Conservation (phyloP, 2,113 vertebrate genomes). For the Ammodytes dubius region DNA sequence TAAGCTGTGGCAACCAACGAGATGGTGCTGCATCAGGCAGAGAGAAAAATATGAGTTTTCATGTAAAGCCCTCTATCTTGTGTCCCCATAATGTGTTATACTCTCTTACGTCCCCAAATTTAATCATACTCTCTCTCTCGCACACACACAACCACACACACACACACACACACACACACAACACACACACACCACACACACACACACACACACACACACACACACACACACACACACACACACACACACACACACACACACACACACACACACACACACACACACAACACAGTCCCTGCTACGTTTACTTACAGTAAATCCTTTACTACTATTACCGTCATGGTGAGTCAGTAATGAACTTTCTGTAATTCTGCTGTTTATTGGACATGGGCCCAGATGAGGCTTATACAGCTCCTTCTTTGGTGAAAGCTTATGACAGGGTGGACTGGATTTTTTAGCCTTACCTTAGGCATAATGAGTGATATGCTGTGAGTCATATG, state of each 20-base stretch:
- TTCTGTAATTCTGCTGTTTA: background rate
- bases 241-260: background rate
- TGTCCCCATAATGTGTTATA: too few species aligned
- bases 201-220: too few species aligned
- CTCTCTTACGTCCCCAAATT: too few species aligned
- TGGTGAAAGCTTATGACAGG: constrained; percentile 4
- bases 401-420: background rate
- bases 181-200: background rate
- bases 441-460: background rate
- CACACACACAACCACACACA: constrained; percentile 11
- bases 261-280: constrained; percentile 11
- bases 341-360: background rate
- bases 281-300: background rate
- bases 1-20: constrained; percentile 25
- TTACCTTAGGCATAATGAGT: background rate
- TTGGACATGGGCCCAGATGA: background rate
- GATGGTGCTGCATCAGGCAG: constrained; percentile 46
- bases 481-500: background rate
- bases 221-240: background rate
- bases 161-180: constrained; percentile 4
- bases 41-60: background rate
- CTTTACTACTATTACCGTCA: background rate
- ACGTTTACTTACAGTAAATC: background rate
- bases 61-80: too few species aligned
- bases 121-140: too few species aligned